These are phyloP conservation scores for Menidia menidia DNA, from an alignment of 2,797 vertebrate genomes.

Conservation along the genomic window DNA sequence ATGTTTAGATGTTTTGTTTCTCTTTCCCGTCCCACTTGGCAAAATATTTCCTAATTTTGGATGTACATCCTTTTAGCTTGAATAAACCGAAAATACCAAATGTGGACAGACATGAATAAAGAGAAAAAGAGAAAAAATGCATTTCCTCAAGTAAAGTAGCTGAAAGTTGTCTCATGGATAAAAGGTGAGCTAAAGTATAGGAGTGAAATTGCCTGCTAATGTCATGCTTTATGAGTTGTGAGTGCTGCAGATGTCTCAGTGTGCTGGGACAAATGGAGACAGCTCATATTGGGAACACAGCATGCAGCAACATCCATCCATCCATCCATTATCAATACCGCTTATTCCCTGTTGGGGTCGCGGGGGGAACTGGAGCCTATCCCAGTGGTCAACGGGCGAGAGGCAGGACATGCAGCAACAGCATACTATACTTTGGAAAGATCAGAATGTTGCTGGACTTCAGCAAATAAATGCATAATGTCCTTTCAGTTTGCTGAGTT, in stretches of 20 bases:
- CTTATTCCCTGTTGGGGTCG: no score
- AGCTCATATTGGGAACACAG: slow-evolving; percentile 50
- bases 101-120: slow-evolving; percentile 17
- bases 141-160: slow-evolving; percentile 39
- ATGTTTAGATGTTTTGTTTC: slow-evolving; percentile 33
- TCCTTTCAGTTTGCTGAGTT: slow-evolving; percentile 48
- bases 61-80: slow-evolving; percentile 14
- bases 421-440: slow-evolving; percentile 47
- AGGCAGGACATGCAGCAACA: no score
- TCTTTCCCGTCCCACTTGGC: slow-evolving; percentile 33
- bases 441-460: slow-evolving; percentile 56
- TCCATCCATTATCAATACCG: no score
- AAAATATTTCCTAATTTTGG: slow-evolving; percentile 26
- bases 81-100: slow-evolving; percentile 23
- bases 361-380: no score
- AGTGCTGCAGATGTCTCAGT: slow-evolving; percentile 70
- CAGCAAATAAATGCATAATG: slow-evolving; percentile 63
- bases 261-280: slow-evolving; percentile 66
- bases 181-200: slow-evolving; percentile 46
- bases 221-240: slow-evolving; percentile 63
- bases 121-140: slow-evolving; percentile 6
- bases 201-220: slow-evolving; percentile 68
- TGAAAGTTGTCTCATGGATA: slow-evolving; percentile 60
- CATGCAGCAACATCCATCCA: slow-evolving; percentile 66
- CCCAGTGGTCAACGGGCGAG: no score